A percentile compares a stretch with the other conserved stretches of the same genome.
Evolutionary conservation across 1,140 invertebrate species (phyloP).

Genomic region (Diachasma alloeum): DNA sequence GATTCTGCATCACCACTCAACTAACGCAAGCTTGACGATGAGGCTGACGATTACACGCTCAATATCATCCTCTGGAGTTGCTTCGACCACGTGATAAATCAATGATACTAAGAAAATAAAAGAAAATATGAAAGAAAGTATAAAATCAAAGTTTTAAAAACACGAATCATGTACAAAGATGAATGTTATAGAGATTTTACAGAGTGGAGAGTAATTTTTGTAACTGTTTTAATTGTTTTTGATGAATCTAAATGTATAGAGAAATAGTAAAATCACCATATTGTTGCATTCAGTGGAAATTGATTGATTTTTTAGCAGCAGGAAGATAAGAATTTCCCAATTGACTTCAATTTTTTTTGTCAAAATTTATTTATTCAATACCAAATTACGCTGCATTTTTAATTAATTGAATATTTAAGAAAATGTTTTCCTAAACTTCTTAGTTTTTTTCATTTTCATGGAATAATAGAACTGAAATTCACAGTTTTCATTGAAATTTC

Average conservation of each 20-base stretch:
- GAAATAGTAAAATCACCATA: neutral
- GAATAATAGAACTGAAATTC: too few species aligned
- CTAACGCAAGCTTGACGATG: neutral
- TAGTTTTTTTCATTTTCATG: too few species aligned
- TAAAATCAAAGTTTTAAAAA: neutral
- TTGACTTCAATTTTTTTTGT: too few species aligned
- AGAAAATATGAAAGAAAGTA: neutral
- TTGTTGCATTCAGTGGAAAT: neutral
- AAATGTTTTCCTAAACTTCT: too few species aligned
- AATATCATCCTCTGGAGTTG: neutral
- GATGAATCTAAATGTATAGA: neutral
- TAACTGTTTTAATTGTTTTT: neutral
- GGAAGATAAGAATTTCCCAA: too few species aligned
- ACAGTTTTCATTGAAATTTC: too few species aligned
- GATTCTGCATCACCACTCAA: neutral
- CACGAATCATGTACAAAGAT: neutral
- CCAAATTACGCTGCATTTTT: too few species aligned
- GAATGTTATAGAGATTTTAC: neutral
- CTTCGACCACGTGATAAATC: neutral
- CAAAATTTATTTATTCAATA: too few species aligned
- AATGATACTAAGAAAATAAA: neutral
- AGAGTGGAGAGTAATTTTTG: neutral
- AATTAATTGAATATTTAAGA: too few species aligned
- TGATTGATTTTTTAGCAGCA: too few species aligned
- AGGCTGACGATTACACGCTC: neutral